Base-by-base conservation (phyloP, 2,113 vertebrate genomes). In the Trochalopteron elliotii region DNA sequence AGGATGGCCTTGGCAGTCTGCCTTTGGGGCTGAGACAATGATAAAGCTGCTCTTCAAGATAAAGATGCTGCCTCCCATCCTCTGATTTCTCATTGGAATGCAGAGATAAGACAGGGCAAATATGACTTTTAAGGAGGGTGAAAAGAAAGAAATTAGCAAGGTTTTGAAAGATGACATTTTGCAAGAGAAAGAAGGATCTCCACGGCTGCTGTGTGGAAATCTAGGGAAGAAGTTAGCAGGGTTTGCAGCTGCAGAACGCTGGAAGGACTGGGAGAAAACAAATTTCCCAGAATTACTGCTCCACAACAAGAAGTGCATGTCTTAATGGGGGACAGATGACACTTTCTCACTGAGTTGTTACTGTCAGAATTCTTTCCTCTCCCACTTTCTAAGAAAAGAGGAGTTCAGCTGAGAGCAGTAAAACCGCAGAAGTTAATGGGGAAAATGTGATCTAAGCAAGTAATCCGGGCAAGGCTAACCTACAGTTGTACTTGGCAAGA, bases 131-230 rank as follows among this genome's bases (percentile, higher is more conserved):
- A 44, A 91, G 79, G 52, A 55, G 25, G 30, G 33, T 27, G 35
- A 9, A 63, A 91, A 31, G 28, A 40, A 85, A 71, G 11, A 57
- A 79, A 57, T 23, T 2, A 42, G 10, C 10, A 45, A 18, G 5
- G 19, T 31, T 69, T 76, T 49, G 17, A 35, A 61, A 42, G 21
- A 47, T 11, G 22, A 4, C 3, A 28, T 56, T 91, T 72, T 50
- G 11, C 23, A 60, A 63, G n/a, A 22, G 24, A 42, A 44, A 57
- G 44, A 40, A 56, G 7, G 3, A 15, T 37, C 22, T 61, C 17
- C 10, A 10, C 0, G 1, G 27, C 31, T 52, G 4, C 16, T 22
- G 11, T 17, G 18, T 12, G 30, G 19, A 12, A 11, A 16, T 64
- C 10, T 47, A 53, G 11, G 44, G 49, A 71, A 69, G 50, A 33